phyloP scores from a whole-genome alignment of 2,888 invertebrate genomes.

The Ophraella communa region DNA sequence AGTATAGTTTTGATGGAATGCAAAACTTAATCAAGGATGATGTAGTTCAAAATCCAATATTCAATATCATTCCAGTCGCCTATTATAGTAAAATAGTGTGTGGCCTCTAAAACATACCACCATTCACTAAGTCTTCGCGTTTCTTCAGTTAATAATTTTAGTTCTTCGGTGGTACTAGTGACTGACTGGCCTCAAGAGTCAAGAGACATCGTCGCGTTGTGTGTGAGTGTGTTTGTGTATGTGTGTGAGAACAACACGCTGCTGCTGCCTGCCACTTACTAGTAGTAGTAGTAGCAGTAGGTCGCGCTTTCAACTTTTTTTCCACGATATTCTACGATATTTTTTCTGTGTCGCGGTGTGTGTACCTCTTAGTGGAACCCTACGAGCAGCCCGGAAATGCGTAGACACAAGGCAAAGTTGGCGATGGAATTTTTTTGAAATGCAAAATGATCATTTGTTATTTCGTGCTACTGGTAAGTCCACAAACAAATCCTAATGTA shows the following conservation, averaged over 20 bases:
- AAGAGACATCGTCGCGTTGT: too few species aligned
- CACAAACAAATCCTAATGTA: too few species aligned
- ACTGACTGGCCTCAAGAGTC: slow-evolving; percentile 43
- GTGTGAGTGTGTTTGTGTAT: slow-evolving; percentile 30
- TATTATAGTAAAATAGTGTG: background rate
- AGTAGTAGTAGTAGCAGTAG: too few species aligned
- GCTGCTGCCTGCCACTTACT: too few species aligned
- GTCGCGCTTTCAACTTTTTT: slow-evolving; percentile 26
- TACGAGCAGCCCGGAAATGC: background rate
- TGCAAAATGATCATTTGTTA: slow-evolving; percentile 41
- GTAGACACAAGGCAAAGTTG: background rate
- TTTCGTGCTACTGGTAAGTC: slow-evolving; percentile 42
- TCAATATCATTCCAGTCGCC: too few species aligned
- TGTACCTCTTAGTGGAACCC: background rate
- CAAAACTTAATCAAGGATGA: too few species aligned
- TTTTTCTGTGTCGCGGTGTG: background rate
- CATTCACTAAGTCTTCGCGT: slow-evolving; percentile 22
- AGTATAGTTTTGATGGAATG: too few species aligned
- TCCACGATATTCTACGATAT: background rate
- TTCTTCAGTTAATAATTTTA: slow-evolving; percentile 30
- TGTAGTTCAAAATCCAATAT: too few species aligned
- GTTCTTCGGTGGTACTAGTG: slow-evolving; percentile 40
- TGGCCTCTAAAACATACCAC: slow-evolving; percentile 9
- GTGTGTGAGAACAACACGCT: slow-evolving; percentile 19
- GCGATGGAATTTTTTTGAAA: slow-evolving; percentile 9